Base-by-base conservation (phyloP, 1,140 invertebrate species). In the Diorhabda sublineata region DNA sequence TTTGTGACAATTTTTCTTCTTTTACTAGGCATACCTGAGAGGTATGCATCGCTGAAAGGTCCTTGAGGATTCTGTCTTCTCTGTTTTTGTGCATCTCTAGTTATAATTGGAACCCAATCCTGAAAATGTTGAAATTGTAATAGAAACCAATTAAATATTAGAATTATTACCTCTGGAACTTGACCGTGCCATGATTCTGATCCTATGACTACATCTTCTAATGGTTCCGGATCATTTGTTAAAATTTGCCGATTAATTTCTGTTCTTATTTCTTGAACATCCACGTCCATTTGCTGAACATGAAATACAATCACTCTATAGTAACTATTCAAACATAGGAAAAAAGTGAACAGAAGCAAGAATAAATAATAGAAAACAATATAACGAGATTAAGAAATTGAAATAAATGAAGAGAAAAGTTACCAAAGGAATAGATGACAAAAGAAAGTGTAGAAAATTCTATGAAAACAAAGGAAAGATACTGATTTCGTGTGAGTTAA, bases 21-120 rank as follows among this genome's bases (percentile, higher is more conserved):
- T 80, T 94, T 95, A 56, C 87, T 88, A 7, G 93, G 92, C 86
- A 94, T 87, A 5, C 90, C 90, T 41, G 88, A 87, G 47, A 94
- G 81, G 78, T 95, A 95, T n/a, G 91, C 91, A 82, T 94, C 92
- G 71, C 91, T 93, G 71, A 91, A 90, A 5, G 89, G 87, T 4
- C 79, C 66, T 72, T 83, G 82, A 26, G 76, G 57, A 65, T 73
- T 79, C 67, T 81, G 86, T 70, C 87, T 81, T 73, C 88, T 81
- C 74, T 92, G 90, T 58, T 86, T 82, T 70, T 89, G 85, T 42
- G 87, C 81, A 79, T 95, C 92, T 26, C 87, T 84, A 5, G 89
- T 86, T 63, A 95, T 93, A 62, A 93, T 89, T 3, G 92, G 92
- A 41, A 95, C 87, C 92, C 92, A 94, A 59, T 92, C 90, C 90